Evolutionary conservation across 2,888 invertebrate species (phyloP).

Genomic region (Torymus aiolomorphi): DNA sequence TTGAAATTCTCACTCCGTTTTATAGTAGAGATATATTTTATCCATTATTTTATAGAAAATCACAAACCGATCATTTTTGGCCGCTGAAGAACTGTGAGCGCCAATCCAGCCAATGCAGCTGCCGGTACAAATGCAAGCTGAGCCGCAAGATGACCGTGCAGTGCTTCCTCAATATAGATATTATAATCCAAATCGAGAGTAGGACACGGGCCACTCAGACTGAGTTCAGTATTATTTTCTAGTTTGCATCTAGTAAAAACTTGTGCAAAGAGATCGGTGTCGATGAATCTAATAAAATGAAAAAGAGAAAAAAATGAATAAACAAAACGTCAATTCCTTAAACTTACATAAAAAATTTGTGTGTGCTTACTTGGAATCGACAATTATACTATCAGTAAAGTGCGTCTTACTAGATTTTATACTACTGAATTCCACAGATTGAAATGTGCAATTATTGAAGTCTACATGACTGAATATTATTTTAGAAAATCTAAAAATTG

Average conservation of each 20-base stretch:
- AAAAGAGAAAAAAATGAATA: conserved; percentile 50
- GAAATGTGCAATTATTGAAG: conserved; percentile 84
- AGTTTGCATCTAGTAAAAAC: conserved; percentile 80
- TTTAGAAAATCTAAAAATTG: conserved; percentile 78
- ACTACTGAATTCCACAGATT: conserved; percentile 83
- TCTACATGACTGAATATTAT: conserved; percentile 84
- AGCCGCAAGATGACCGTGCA: conserved; percentile 76
- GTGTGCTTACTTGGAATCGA: conserved; percentile 79
- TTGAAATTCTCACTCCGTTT: conserved; percentile 17
- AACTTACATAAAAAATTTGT: not conserved
- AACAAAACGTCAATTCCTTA: not conserved
- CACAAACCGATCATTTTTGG: conserved; percentile 75
- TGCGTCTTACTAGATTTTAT: conserved; percentile 84
- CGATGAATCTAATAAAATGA: conserved; percentile 79
- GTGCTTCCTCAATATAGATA: conserved; percentile 78
- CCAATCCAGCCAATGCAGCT: conserved; percentile 73
- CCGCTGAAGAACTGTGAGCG: conserved; percentile 74
- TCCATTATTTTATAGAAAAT: not conserved
- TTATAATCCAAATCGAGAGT: conserved; percentile 79
- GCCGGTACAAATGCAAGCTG: conserved; percentile 76
- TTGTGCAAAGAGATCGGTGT: conserved; percentile 80
- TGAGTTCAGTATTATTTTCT: conserved; percentile 77
- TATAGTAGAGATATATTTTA: not conserved
- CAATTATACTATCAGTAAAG: conserved; percentile 81
- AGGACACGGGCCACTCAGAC: conserved; percentile 75